Conservation (phyloP, 2,888 invertebrate genomes). For the Stenodera caucasica region DNA sequence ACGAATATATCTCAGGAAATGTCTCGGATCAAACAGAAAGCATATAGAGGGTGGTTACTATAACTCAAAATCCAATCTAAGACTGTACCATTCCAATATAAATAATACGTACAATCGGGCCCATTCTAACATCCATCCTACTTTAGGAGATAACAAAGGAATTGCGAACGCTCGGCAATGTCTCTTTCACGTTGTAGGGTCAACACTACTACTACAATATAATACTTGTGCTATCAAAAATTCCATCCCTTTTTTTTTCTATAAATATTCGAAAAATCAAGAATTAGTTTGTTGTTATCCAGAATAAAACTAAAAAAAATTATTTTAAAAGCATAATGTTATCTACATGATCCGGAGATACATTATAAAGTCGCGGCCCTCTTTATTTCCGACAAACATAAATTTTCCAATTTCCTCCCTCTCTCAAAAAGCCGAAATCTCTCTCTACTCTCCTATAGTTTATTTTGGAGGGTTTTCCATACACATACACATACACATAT, state of each 20-base stretch:
- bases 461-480: conserved; percentile 46
- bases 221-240: no score
- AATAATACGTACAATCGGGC: conserved; percentile 14
- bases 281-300: no score
- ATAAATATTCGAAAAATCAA: no score
- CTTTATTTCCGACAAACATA: conserved; percentile 53
- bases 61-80: conserved; percentile 40
- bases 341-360: conserved; percentile 4
- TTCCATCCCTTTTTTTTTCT: no score
- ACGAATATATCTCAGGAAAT: conserved; percentile 50
- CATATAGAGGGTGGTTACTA: conserved; percentile 57
- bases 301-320: no score
- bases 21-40: conserved; percentile 58
- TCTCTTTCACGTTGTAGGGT: conserved; percentile 45
- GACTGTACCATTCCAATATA: conserved; percentile 38
- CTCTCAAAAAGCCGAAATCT: not conserved
- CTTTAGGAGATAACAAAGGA: conserved; percentile 55
- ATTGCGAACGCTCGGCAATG: conserved; percentile 51
- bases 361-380: conserved; percentile 46
- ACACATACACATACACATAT: not conserved
- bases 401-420: conserved; percentile 55
- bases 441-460: conserved; percentile 9
- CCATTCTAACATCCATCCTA: conserved; percentile 45
- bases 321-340: not conserved
- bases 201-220: conserved; percentile 30